These are phyloP conservation scores for Melieria crassipennis DNA, from an alignment of 2,888 invertebrate species.

Conservation along the genomic window DNA sequence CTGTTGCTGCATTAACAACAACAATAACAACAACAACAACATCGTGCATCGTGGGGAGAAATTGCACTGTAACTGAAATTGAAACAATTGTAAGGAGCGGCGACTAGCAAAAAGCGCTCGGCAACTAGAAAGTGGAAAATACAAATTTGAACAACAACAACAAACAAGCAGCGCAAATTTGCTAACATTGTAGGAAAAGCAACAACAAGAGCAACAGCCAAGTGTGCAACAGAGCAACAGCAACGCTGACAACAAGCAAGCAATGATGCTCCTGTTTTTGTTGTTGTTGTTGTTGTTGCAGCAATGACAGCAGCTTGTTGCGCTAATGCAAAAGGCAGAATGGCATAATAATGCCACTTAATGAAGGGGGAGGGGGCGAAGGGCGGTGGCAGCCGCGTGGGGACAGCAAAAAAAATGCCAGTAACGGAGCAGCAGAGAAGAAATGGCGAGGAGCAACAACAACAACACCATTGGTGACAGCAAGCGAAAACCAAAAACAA, in stretches of 20 bases:
- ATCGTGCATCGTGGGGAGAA: too few relatives aligned
- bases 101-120: slow-evolving; percentile 29
- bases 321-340: slow-evolving; percentile 17
- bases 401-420: too few relatives aligned
- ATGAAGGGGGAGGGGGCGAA: not conserved
- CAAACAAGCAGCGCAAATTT: slow-evolving; percentile 20
- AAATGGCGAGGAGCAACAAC: too few relatives aligned
- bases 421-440: too few relatives aligned
- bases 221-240: slow-evolving; percentile 29
- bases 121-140: slow-evolving; percentile 18
- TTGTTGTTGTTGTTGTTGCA: too few relatives aligned
- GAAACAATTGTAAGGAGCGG: slow-evolving; percentile 10
- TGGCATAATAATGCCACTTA: slow-evolving; percentile 17
- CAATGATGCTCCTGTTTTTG: too few relatives aligned
- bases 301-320: slow-evolving; percentile 18
- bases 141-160: slow-evolving; percentile 19
- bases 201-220: slow-evolving; percentile 28
- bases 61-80: not conserved
- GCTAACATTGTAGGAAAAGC: slow-evolving; percentile 40
- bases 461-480: too few relatives aligned
- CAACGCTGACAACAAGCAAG: slow-evolving; percentile 12
- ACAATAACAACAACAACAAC: too few relatives aligned
- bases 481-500: not conserved
- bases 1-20: not conserved
- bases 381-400: not conserved